phyloP scores from a whole-genome alignment of 53 echinoderm and acorn worm species.

The Paelopatides confundens region DNA sequence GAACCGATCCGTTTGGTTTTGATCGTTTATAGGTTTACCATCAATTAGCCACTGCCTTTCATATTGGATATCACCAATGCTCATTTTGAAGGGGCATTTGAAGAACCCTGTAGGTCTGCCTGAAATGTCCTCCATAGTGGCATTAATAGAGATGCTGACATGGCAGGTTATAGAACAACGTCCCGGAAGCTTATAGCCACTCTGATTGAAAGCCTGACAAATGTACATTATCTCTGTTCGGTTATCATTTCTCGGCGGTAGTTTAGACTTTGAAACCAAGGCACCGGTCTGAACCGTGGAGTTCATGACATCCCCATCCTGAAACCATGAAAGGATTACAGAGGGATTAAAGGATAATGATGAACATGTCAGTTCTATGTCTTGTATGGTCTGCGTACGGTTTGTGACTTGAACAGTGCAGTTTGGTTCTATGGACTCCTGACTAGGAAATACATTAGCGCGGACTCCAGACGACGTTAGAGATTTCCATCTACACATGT shows the following conservation, averaged over 20 bases:
- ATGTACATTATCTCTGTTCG: not conserved
- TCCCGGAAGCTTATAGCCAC: not conserved
- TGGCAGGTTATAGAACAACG: not conserved
- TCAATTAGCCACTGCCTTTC: constrained; percentile 9
- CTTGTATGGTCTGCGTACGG: not conserved
- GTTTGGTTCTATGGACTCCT: not conserved
- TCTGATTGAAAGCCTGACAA: constrained; percentile 4
- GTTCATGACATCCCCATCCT: not conserved
- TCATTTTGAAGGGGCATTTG: constrained; percentile 22
- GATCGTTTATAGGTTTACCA: not conserved
- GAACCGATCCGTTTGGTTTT: constrained; percentile 13
- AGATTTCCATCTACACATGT: not conserved
- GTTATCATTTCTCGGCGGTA: constrained; percentile 8
- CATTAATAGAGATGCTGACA: not conserved
- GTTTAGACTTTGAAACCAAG: not conserved
- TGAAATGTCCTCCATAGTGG: not conserved
- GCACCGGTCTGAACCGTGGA: not conserved
- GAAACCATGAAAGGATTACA: constrained; percentile 1
- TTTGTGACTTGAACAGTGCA: constrained; percentile 5
- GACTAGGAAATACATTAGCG: not conserved
- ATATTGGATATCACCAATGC: constrained; percentile 1
- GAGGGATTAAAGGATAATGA: not conserved
- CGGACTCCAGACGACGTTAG: not conserved
- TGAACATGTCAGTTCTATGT: constrained; percentile 4
- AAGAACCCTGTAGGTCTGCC: constrained; percentile 7